Base-by-base conservation (phyloP, 2,113 vertebrate genomes). In the Clarias macrocephalus region DNA sequence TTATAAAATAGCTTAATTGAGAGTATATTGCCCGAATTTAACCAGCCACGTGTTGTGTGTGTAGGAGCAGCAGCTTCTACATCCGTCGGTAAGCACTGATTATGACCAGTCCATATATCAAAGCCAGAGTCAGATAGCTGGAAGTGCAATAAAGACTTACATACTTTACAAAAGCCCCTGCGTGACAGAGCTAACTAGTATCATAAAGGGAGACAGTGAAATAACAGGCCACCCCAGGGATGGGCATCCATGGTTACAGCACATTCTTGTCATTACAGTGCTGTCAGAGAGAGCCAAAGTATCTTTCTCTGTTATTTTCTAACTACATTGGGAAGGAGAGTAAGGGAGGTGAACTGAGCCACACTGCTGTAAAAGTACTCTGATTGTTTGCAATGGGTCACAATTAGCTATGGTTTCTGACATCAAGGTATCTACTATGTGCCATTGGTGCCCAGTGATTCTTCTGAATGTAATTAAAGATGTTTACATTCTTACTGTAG, bases 1-100 rank as follows among this genome's bases (percentile, higher is more conserved):
- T 91, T 77, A 86, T 92, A 90, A 92, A 92, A 57, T 30, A 84
- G 82, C 85, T 79, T 86, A 62, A 91, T 82, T 82, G 84, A 81
- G 80, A 63, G n/a, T 85, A 83, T 88, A 84, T 80, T 80, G 56
- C 85, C 86, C 48, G 33, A 85, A 85, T n/a, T 59, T 83, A 85
- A 90, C 79, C 76, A 86, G 80, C 68, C 60, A 85, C 62, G 21
- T 23, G 85, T 18, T 42, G 75, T 89, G 89, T 91, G 88, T 91
- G 89, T 56, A 42, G 5, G 3, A 66, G 83, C 48, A 89, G 21
- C 25, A 42, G 63, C 62, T 72, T 56, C 5, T 33, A 13, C n/a
- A 80, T 42, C 54, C 65, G 57, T 83, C 52, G 63, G 57, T 57
- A 60, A 79, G 56, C 52, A 28, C 13, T 62, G 23, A 81, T 81